These are phyloP conservation scores for Hoplostethus mediterraneus DNA, from an alignment of 2,797 vertebrate genomes.

Conservation along the genomic window DNA sequence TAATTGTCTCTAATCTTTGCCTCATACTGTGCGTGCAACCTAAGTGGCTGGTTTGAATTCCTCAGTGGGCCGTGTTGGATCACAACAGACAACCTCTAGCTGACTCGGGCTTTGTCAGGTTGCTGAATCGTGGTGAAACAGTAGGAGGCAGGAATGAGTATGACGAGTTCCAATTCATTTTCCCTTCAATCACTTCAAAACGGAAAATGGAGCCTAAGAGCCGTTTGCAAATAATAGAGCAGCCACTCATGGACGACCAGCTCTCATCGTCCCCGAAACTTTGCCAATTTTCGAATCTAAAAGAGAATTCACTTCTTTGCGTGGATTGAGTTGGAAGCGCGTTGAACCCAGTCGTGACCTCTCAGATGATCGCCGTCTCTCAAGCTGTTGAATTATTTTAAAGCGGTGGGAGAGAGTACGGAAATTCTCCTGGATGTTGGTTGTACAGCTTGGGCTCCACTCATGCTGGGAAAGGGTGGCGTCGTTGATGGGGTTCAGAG, in stretches of 20 bases:
- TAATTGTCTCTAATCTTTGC: conserved; percentile 28
- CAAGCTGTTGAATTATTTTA: conserved; percentile 41
- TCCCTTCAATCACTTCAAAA: conserved; percentile 2
- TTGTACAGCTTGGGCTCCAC: conserved; percentile 30
- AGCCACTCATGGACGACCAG: background rate
- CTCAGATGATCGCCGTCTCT: conserved; percentile 34
- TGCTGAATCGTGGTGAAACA: conserved; percentile 18
- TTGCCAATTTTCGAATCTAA: conserved; percentile 14
- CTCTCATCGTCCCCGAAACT: background rate
- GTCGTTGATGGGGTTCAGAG: conserved; percentile 37
- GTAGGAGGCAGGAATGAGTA: background rate
- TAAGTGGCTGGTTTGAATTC: conserved; percentile 36
- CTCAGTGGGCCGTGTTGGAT: background rate
- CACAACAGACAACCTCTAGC: conserved; percentile 12
- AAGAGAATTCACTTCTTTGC: background rate
- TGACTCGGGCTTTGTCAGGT: background rate
- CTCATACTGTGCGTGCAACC: background rate
- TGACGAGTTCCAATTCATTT: background rate
- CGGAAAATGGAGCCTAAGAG: background rate
- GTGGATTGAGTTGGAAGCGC: background rate
- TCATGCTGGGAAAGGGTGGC: conserved; percentile 18
- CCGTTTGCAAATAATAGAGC: too few species aligned
- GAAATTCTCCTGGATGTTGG: conserved; percentile 47
- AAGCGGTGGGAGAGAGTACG: conserved; percentile 31
- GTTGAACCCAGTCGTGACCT: conserved; percentile 25